Evolutionary conservation across 2,113 vertebrate genomes (phyloP).

Genomic region (Aramus guarauna): DNA sequence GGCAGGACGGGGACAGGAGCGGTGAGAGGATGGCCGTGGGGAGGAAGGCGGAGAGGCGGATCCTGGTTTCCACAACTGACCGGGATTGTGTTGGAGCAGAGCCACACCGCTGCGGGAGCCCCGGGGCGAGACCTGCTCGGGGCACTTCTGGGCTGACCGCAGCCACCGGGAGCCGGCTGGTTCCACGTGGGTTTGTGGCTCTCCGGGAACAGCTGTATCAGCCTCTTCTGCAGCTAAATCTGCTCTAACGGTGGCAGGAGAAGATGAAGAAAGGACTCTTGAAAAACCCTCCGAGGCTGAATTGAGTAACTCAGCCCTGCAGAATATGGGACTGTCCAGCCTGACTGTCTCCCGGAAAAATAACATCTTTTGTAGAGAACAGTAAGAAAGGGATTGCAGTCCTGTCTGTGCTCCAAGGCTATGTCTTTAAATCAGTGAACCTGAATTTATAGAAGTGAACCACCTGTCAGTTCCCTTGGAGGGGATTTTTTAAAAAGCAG

Average conservation of each 20-base stretch:
- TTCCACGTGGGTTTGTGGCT: background rate
- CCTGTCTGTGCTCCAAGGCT: background rate
- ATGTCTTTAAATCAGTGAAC: constrained; percentile 44
- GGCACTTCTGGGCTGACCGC: background rate
- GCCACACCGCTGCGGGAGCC: fast-evolving
- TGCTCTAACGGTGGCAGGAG: background rate
- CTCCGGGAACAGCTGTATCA: background rate
- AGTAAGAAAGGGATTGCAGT: constrained; percentile 10
- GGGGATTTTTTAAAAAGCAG: constrained; percentile 48
- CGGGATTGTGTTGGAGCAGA: background rate
- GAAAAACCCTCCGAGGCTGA: background rate
- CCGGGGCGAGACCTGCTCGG: background rate
- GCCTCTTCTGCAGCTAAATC: background rate
- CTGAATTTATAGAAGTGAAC: constrained; percentile 24
- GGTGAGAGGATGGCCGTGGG: fast-evolving
- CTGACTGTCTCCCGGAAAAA: constrained; percentile 43
- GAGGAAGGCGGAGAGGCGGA: background rate
- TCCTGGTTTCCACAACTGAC: background rate
- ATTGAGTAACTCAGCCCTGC: background rate
- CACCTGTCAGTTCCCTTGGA: constrained; percentile 43
- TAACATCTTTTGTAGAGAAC: background rate
- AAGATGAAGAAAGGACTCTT: background rate
- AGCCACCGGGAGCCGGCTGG: background rate
- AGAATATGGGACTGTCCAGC: constrained; percentile 13
- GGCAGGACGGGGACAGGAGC: background rate